Base-by-base conservation (phyloP, 2,888 invertebrate genomes). In the Diarsia rubi region DNA sequence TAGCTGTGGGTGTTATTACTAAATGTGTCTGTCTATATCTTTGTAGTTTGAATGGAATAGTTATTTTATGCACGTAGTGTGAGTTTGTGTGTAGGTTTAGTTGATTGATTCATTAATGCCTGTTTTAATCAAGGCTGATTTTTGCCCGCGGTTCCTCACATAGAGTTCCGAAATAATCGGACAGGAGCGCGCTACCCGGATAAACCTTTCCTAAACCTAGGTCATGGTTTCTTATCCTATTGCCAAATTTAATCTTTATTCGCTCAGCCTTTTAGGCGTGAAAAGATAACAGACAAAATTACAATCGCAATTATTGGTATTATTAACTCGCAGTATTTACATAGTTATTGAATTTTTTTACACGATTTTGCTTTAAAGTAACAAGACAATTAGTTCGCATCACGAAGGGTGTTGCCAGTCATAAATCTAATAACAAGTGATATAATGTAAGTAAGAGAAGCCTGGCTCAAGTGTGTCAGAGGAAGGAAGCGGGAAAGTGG, bases 401-500 rank as follows among this genome's bases (percentile, higher is more conserved):
- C 31, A 52, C 42, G 52, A 63, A 59, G 19, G 27, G 42, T 75
- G 31, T 80, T 54, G 44, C 16, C 21, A 44, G 66, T 83, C 47
- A 67, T 75, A 84, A 86, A 85, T 86, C 78, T 76, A 84, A 79
- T 85, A 86, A 86, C 70, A 73, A 52, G 60, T 82, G 75, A 75
- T 80, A 75, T 75, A 70, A 84, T 81, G 84, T 75, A 67, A 72
- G 84, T 79, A 69, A 73, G 79, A 75, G 82, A 87, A 84, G 88
- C 87, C 85, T 79, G 69, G 77, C 75, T 66, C 79, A 88, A 89
- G 89, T 92, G 88, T 91, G 91, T 85, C 91, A 89, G 86, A 92
- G 94, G 94, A 93, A 94, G 95, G 95, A 94, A 94, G 90, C 89
- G 90, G 89, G 92, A 91, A 95, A 95, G 94, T 95, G 91, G 94